Conservation (phyloP, 2,888 invertebrate species). For the Conchocele bisecta region DNA sequence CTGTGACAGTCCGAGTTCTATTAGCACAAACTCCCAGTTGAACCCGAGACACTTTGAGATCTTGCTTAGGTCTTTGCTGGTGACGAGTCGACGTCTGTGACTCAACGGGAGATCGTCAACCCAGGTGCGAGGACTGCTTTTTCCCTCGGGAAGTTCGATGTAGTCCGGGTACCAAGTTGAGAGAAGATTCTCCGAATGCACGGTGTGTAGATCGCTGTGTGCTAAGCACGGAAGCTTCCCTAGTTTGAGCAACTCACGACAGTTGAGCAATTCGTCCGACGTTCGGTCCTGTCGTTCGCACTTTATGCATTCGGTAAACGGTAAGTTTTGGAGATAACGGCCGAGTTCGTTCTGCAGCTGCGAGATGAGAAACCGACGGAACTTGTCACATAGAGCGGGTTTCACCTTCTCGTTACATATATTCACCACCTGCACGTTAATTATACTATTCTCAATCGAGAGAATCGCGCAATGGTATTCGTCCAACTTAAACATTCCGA, state of each 20-base stretch:
- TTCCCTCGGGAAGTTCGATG: constrained; percentile 24
- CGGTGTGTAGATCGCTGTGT: constrained; percentile 33
- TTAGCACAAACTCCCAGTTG: constrained; percentile 54
- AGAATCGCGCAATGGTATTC: constrained; percentile 44
- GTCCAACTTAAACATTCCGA: constrained; percentile 49
- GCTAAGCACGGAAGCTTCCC: constrained; percentile 52
- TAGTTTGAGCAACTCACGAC: constrained; percentile 48
- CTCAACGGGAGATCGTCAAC: constrained; percentile 33
- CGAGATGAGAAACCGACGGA: constrained; percentile 39
- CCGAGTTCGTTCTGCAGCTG: constrained; percentile 49
- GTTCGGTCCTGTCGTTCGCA: constrained; percentile 32
- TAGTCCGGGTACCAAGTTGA: constrained; percentile 51
- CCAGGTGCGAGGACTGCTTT: constrained; percentile 33
- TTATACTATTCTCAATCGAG: constrained; percentile 29
- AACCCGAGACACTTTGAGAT: constrained; percentile 53
- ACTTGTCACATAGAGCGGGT: constrained; percentile 46
- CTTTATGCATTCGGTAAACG: constrained; percentile 49
- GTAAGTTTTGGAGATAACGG: constrained; percentile 49
- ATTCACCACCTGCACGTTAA: constrained; percentile 46
- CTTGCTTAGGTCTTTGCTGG: constrained; percentile 46
- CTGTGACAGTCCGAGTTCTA: constrained; percentile 50
- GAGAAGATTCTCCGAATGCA: constrained; percentile 41
- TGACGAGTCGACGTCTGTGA: constrained; percentile 32
- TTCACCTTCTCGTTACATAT: constrained; percentile 39
- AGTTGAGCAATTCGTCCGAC: constrained; percentile 35